Evolutionary conservation across 2,113 vertebrate genomes (phyloP), one percentile per base, ranked within the genome.

Genomic region (Atlantisia rogersi): DNA sequence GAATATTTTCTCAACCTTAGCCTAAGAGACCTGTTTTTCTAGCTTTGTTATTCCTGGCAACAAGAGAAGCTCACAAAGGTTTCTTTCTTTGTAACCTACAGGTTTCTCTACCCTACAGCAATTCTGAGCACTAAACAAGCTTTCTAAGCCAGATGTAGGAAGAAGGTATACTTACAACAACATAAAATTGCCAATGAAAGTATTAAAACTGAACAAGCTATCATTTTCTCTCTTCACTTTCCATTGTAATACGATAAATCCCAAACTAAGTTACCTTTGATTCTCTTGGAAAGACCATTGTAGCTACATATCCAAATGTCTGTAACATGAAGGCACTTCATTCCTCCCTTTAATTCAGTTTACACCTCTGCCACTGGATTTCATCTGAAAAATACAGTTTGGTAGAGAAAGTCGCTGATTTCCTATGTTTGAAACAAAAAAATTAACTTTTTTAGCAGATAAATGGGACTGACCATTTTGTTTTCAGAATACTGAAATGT

Each of bases 191-290:
- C 56, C 17, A 71, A 6, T 37, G 69, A 62, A 95, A 68, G 16
- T 46, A 39, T 88, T 79, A 88, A 75, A 86, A 52, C 35, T 75
- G 32, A 93, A 55, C 26, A 83, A 77, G 5, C 28, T 70, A 39
- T 71, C 42, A 52, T 56, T 89, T 92, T 88, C 50, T 85, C 90
- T 83, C 50, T 83, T 19, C 15, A 48, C 76, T 89, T 95, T 88
- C 62, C 62, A 73, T 91, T 28, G 76, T 40, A 63, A 32, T 82
- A 62, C 25, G 25, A 55, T 83, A 55, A 83, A 62, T 65, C 24
- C 59, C 82, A 89, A 91, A 94, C 76, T 58, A 78, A 42, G 20
- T 88, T 91, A 71, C 14, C 16, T 73, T 82, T 94, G 32, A 53
- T 89, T 94, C 3, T 71, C 39, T 92, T 81, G 42, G 35, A 92